Evolutionary conservation across 2,797 vertebrate species (phyloP).

Genomic region (Takifugu ocellatus): DNA sequence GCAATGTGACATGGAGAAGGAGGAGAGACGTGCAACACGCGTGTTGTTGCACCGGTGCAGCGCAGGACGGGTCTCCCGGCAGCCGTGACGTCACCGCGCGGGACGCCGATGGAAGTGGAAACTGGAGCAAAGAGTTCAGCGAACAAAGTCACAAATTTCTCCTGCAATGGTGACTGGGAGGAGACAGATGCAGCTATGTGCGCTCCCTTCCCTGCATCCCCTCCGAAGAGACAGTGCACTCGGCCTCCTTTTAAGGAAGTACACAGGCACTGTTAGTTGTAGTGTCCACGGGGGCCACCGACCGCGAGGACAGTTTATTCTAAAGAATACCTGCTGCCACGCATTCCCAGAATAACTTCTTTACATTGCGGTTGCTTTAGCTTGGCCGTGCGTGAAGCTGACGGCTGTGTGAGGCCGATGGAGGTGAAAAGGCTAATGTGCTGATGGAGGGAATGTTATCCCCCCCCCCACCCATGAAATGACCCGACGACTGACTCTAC

Average conservation of each 20-base stretch:
- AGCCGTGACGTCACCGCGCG: too few species aligned
- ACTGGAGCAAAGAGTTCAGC: neutral
- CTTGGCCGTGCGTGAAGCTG: constrained; percentile 30
- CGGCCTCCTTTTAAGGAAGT: constrained; percentile 74
- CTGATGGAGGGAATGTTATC: constrained; percentile 1
- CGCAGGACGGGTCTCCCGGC: neutral
- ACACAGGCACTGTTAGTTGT: constrained; percentile 53
- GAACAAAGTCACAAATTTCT: neutral
- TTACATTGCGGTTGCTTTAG: constrained; percentile 42
- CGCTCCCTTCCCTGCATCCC: constrained; percentile 52
- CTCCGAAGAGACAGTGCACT: constrained; percentile 39
- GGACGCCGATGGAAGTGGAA: too few species aligned
- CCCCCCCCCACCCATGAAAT: constrained; percentile 2
- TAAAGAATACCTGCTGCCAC: constrained; percentile 64
- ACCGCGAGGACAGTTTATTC: constrained; percentile 61
- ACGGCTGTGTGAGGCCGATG: constrained; percentile 8
- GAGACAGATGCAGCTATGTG: constrained; percentile 44
- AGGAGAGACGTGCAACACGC: constrained; percentile 4
- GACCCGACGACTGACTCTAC: constrained; percentile 28
- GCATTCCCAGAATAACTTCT: constrained; percentile 56
- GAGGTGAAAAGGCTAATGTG: neutral
- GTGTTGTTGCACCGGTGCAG: constrained; percentile 3
- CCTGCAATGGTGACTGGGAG: constrained; percentile 6
- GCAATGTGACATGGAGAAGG: constrained; percentile 8
- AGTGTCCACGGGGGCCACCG: constrained; percentile 46